phyloP scores from a whole-genome alignment of 2,113 vertebrate genomes.

The Ceuthmochares aereus region DNA sequence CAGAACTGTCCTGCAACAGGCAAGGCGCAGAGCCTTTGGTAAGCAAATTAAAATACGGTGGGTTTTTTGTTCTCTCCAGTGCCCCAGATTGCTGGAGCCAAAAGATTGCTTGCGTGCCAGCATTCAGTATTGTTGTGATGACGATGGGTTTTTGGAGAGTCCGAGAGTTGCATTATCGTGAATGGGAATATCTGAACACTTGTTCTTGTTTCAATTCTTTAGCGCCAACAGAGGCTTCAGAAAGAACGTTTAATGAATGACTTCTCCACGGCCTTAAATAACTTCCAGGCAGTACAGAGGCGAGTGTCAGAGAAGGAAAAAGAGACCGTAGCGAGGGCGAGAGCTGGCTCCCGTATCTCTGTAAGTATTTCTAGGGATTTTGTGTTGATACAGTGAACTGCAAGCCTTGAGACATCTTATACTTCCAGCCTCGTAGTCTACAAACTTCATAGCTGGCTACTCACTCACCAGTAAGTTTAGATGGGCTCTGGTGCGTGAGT shows the following conservation, averaged over 20 bases:
- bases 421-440: background rate
- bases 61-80: background rate
- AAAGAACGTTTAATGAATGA: constrained; percentile 96
- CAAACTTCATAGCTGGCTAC: background rate
- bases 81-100: background rate
- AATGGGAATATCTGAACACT: background rate
- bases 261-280: constrained; percentile 93
- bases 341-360: constrained; percentile 90
- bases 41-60: background rate
- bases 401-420: background rate
- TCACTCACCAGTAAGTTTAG: background rate
- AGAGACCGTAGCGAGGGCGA: constrained; percentile 88
- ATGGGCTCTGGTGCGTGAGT: background rate
- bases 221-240: constrained; percentile 97
- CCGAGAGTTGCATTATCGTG: background rate
- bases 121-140: background rate
- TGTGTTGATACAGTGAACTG: accelerated
- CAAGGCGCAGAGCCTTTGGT: background rate
- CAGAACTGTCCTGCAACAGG: background rate
- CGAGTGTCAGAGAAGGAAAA: constrained; percentile 91
- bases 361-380: constrained; percentile 72
- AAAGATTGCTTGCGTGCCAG: background rate
- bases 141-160: background rate
- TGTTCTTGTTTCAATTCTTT: constrained; percentile 28
- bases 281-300: constrained; percentile 91